Evolutionary conservation across 2,888 invertebrate species (phyloP).

Genomic region (Athripsodes cinereus): DNA sequence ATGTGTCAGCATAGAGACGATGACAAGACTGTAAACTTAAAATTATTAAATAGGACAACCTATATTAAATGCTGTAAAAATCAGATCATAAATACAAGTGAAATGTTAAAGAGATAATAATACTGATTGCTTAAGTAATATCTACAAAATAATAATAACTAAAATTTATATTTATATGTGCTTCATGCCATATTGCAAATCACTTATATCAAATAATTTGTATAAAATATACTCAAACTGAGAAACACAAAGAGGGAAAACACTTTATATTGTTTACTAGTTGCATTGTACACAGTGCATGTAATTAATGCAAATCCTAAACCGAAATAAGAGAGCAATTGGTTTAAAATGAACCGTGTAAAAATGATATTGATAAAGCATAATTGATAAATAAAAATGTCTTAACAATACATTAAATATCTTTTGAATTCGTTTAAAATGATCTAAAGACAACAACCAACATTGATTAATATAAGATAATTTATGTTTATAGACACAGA

Average conservation of each 20-base stretch:
- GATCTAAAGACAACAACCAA: neutral
- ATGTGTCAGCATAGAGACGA: too few species aligned
- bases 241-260: too few species aligned
- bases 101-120: neutral
- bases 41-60: too few species aligned
- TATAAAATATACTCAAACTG: too few species aligned
- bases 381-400: conserved; percentile 1
- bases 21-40: too few species aligned
- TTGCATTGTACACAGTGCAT: neutral
- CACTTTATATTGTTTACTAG: neutral
- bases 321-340: neutral
- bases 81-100: too few species aligned
- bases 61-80: too few species aligned
- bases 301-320: neutral
- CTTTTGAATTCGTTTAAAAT: neutral
- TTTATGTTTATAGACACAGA: too few species aligned
- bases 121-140: neutral
- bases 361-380: neutral
- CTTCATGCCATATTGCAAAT: too few species aligned
- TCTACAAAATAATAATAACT: neutral
- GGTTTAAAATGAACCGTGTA: neutral
- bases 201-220: too few species aligned
- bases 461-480: neutral
- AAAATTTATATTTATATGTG: too few species aligned
- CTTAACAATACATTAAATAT: neutral